A percentile compares a stretch with the other conserved stretches of the same genome.
phyloP scores from a whole-genome alignment of 23 tunicate genomes.

The Ciona savignyi region DNA sequence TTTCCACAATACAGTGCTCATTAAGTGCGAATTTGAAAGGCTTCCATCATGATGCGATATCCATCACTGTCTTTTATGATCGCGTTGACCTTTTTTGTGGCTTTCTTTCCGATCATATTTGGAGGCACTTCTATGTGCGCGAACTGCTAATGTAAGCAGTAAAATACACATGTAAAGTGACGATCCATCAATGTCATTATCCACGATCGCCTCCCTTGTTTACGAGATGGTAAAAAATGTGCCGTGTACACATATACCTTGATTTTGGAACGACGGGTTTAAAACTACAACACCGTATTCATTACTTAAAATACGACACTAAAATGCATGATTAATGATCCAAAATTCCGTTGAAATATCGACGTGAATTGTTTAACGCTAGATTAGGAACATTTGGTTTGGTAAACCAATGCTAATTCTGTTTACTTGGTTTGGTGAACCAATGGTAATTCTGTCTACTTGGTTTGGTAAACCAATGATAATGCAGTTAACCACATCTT shows the following conservation, averaged over 20 bases:
- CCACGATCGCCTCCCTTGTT: neutral
- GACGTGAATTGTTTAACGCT: too few relatives aligned
- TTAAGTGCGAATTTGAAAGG: neutral
- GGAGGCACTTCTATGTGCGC: neutral
- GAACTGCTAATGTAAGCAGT: neutral
- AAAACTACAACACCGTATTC: too few relatives aligned
- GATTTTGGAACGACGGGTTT: too few relatives aligned
- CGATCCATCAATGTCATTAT: neutral
- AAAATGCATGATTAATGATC: too few relatives aligned
- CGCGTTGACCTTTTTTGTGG: neutral
- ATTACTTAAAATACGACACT: too few relatives aligned
- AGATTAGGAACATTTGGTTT: too few relatives aligned
- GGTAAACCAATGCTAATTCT: too few relatives aligned
- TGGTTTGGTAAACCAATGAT: too few relatives aligned
- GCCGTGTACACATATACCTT: neutral
- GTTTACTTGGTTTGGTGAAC: too few relatives aligned
- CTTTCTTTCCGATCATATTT: neutral
- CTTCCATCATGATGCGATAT: neutral
- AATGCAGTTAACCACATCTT: too few relatives aligned
- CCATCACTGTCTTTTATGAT: neutral
- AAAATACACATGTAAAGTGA: neutral
- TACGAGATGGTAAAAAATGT: neutral
- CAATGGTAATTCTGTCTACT: too few relatives aligned
- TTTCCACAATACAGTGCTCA: neutral
- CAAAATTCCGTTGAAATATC: too few relatives aligned